Evolutionary conservation across 2,797 vertebrate genomes (phyloP).

Genomic region (Loriculus beryllinus): DNA sequence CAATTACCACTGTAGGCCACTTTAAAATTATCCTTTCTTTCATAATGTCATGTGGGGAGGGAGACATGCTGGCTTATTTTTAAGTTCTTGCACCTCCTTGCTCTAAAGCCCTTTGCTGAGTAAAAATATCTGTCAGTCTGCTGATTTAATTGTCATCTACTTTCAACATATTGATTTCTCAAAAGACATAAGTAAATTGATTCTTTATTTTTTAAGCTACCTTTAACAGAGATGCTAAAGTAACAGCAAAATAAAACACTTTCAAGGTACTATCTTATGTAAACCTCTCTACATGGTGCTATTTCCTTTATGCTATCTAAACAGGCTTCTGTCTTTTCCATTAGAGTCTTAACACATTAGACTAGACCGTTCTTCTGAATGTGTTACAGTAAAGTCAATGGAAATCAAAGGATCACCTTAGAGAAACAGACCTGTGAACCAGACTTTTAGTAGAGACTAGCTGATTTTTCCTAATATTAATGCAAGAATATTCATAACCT

Average conservation of each 20-base stretch:
- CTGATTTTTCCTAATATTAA: background rate
- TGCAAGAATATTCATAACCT: background rate
- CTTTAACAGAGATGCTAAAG: background rate
- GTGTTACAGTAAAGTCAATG: background rate
- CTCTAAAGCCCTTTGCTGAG: background rate
- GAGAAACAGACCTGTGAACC: background rate
- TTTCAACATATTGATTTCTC: constrained; percentile 5
- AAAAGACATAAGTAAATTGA: background rate
- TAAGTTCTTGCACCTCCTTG: background rate
- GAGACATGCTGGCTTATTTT: background rate
- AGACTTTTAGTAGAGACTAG: background rate
- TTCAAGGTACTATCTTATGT: background rate
- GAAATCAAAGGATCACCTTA: background rate
- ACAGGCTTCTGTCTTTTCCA: background rate
- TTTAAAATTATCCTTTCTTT: constrained; percentile 54
- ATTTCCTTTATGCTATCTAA: background rate
- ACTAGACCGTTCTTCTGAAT: background rate
- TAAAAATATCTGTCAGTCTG: constrained; percentile 8
- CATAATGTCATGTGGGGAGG: background rate
- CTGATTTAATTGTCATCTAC: constrained; percentile 1
- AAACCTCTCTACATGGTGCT: background rate
- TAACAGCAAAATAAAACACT: background rate
- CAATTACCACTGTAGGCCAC: constrained; percentile 44
- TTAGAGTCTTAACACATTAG: background rate
- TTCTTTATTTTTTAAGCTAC: background rate